Evolutionary conservation across 2,113 vertebrate species (phyloP).

Genomic region (Megatriorchis doriae): DNA sequence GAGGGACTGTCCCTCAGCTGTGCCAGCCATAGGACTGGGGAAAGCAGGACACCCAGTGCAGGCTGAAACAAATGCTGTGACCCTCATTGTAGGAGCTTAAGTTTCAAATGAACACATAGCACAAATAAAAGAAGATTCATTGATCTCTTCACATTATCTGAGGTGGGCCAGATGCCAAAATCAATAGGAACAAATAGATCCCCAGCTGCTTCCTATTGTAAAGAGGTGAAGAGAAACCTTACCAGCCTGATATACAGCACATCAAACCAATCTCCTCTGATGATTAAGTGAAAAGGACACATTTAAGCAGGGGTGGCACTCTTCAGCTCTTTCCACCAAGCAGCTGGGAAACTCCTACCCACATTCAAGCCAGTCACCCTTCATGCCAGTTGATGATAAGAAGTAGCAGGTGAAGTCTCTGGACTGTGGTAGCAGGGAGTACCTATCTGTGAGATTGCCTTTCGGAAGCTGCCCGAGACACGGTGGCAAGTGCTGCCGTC

Average conservation of each 20-base stretch:
- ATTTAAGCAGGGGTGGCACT: neutral
- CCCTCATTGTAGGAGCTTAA: neutral
- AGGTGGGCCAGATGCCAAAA: neutral
- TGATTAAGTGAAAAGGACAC: slow-evolving; percentile 17
- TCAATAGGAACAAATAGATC: slow-evolving; percentile 44
- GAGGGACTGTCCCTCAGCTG: neutral
- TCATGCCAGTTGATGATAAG: neutral
- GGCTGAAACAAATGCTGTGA: neutral
- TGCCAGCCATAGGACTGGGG: neutral
- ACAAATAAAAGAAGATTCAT: slow-evolving; percentile 24
- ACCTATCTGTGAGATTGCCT: slow-evolving; percentile 90
- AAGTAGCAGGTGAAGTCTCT: slow-evolving; percentile 13
- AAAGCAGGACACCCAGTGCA: neutral
- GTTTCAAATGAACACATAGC: neutral
- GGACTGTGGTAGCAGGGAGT: slow-evolving; percentile 66
- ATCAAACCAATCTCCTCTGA: neutral
- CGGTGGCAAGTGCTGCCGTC: slow-evolving; percentile 84
- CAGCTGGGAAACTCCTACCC: slow-evolving; percentile 17
- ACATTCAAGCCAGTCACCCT: neutral
- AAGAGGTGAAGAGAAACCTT: slow-evolving; percentile 35
- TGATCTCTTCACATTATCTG: neutral
- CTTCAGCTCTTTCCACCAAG: neutral
- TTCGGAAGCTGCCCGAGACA: slow-evolving; percentile 86
- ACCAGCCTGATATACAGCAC: neutral
- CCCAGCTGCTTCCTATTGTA: neutral